Evolutionary conservation across 2,888 invertebrate genomes (phyloP).

Genomic region (Tetramorium bicarinatum): DNA sequence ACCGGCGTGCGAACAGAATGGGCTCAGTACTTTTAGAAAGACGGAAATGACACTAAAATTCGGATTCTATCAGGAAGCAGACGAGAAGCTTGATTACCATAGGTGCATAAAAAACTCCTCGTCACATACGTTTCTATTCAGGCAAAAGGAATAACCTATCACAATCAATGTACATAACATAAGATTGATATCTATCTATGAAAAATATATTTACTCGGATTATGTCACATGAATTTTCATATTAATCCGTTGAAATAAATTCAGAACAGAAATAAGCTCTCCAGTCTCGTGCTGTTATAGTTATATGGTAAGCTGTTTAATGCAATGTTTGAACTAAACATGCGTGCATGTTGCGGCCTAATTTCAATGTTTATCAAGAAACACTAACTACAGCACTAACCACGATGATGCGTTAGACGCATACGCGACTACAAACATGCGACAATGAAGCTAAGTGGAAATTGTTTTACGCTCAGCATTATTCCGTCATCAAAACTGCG

Average conservation of each 20-base stretch:
- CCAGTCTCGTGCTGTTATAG: background rate
- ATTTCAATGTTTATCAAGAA: slow-evolving; percentile 47
- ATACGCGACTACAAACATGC: background rate
- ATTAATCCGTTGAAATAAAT: slow-evolving; percentile 12
- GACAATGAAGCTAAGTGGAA: slow-evolving; percentile 27
- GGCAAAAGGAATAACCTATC: background rate
- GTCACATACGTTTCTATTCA: background rate
- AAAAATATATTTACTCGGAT: background rate
- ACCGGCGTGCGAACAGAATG: slow-evolving; percentile 22
- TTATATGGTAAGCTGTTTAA: slow-evolving; percentile 27
- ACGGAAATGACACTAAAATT: slow-evolving; percentile 30
- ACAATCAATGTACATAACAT: background rate
- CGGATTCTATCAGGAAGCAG: slow-evolving; percentile 25
- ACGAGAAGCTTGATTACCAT: background rate
- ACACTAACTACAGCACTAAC: background rate
- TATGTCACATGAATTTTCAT: background rate
- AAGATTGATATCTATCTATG: background rate
- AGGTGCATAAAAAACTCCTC: slow-evolving; percentile 5
- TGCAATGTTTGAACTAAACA: slow-evolving; percentile 7
- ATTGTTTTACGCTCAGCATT: slow-evolving; percentile 27
- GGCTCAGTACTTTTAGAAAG: slow-evolving; percentile 13
- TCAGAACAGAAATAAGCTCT: background rate
- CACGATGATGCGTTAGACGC: slow-evolving; percentile 8
- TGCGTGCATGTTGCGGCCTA: slow-evolving; percentile 20
- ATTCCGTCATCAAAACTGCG: slow-evolving; percentile 19